Base-by-base conservation (phyloP, 2,797 vertebrate species). In the Antrozous pallidus region DNA sequence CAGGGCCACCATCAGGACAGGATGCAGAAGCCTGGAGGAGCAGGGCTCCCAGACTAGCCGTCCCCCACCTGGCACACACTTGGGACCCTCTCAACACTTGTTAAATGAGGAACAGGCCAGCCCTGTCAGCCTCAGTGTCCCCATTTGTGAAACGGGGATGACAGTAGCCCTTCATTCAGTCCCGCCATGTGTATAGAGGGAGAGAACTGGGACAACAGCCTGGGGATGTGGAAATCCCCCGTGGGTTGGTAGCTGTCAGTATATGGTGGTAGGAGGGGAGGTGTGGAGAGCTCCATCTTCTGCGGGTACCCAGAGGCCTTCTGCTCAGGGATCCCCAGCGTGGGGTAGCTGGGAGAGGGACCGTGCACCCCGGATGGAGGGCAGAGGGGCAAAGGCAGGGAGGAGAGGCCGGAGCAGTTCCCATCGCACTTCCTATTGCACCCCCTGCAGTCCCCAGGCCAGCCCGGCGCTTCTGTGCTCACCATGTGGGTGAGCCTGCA, bases 401-500 rank as follows among this genome's bases (percentile, higher is more conserved):
- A 58, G 45, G 4, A 8, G 63, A 28, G 47, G 31, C 42, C 33
- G 11, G 38, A 28, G 5, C 1, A 10, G 54, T 4, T 12, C 56
- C 26, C 56, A 58, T 26, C 10, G 26, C 56, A 11, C 24, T 28
- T n/a, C n/a, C n/a, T n/a, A n/a, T n/a, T n/a, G n/a, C n/a, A n/a
- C n/a, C n/a, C 54, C 17, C 61, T 7, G n/a, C 6, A 1, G 4
- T 22, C 2, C 2, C 16, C 13, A 31, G 6, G 40, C 9, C 1
- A 0, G n/a, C 17, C 6, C 38, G 2, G 5, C 18, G 0, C 12
- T 18, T 17, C 51, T 36, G 0, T 0, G 17, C 54, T 3, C 8
- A 0, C 0, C 0, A 2, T 1, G n/a, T 22, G 1, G 24, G 0
- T 0, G 10, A 8, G 9, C 47, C 11, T n/a, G 31, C 24, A 4